These are phyloP conservation scores for Shargacucullia verbasci DNA, from an alignment of 2,888 invertebrate genomes.

Conservation along the genomic window DNA sequence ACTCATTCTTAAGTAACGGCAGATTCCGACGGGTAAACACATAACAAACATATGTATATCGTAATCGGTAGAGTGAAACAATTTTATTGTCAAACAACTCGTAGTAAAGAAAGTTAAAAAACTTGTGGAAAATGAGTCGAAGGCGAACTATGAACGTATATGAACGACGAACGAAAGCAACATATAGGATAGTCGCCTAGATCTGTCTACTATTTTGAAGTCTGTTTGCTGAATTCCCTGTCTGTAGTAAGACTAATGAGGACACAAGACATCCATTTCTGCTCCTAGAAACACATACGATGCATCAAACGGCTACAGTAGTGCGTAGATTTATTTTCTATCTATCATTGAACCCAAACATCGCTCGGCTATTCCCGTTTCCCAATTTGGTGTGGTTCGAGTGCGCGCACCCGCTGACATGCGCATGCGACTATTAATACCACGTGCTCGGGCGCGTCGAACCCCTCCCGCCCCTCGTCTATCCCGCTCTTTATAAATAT, in stretches of 20 bases:
- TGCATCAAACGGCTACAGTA: conserved; percentile 8
- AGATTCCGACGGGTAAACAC: too few species aligned
- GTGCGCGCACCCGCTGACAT: conserved; percentile 71
- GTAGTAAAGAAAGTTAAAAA: too few species aligned
- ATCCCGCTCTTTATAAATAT: conserved; percentile 79
- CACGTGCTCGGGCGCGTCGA: conserved; percentile 70
- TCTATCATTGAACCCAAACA: conserved; percentile 57
- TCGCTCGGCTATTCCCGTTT: conserved; percentile 71
- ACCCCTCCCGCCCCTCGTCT: conserved; percentile 59
- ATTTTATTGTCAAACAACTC: too few species aligned
- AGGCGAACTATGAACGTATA: conserved; percentile 12
- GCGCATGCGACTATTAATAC: conserved; percentile 85
- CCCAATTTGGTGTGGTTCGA: conserved; percentile 84
- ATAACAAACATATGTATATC: too few species aligned
- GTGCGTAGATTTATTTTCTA: conserved; percentile 18
- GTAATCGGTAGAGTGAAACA: too few species aligned
- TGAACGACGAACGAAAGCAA: conserved; percentile 1
- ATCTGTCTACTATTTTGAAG: conserved; percentile 38
- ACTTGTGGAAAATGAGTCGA: too few species aligned
- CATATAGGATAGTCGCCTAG: conserved; percentile 19
- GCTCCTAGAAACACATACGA: conserved; percentile 12
- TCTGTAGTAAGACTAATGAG: conserved; percentile 16
- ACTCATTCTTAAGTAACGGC: too few species aligned
- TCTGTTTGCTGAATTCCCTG: conserved; percentile 38
- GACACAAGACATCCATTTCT: not conserved